Conservation (phyloP, 2,888 invertebrate species). For the Cartodere bifasciata region DNA sequence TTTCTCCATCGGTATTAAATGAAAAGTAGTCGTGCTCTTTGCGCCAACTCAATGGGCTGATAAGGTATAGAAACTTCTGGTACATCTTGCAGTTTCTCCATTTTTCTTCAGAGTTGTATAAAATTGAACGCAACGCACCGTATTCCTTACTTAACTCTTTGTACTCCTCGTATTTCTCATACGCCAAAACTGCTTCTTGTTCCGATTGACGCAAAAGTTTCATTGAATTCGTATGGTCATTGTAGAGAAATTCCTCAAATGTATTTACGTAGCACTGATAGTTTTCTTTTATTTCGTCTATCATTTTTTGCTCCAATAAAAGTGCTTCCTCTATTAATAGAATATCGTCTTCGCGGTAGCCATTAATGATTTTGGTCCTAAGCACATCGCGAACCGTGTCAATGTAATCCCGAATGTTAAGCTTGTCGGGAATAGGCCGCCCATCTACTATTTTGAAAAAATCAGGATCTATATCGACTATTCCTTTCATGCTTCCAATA, state of each 20-base stretch:
- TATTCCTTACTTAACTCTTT: slow-evolving; percentile 35
- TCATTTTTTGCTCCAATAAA: slow-evolving; percentile 39
- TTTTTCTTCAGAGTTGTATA: slow-evolving; percentile 48
- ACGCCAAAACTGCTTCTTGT: slow-evolving; percentile 33
- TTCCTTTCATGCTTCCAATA: slow-evolving; percentile 38
- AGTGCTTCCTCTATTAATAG: slow-evolving; percentile 42
- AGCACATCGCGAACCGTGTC: slow-evolving; percentile 32
- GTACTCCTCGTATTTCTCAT: slow-evolving; percentile 34
- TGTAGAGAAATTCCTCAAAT: slow-evolving; percentile 47
- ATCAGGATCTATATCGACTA: slow-evolving; percentile 51
- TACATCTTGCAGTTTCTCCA: slow-evolving; percentile 51
- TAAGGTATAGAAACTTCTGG: slow-evolving; percentile 51
- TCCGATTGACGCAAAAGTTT: slow-evolving; percentile 40
- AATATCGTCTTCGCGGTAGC: slow-evolving; percentile 32
- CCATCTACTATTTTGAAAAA: slow-evolving; percentile 52
- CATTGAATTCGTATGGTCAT: slow-evolving; percentile 50
- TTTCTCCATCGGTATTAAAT: slow-evolving; percentile 15
- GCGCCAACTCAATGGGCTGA: slow-evolving; percentile 52
- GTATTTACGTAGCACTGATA: slow-evolving; percentile 41
- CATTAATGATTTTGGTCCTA: slow-evolving; percentile 33
- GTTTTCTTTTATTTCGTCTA: slow-evolving; percentile 36
- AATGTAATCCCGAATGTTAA: slow-evolving; percentile 46
- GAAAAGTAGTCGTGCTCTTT: slow-evolving; percentile 35
- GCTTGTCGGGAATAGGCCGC: slow-evolving; percentile 43
- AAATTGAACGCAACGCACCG: slow-evolving; percentile 30